Conservation (phyloP, 2,113 vertebrate species). For the Pygoscelis adeliae region DNA sequence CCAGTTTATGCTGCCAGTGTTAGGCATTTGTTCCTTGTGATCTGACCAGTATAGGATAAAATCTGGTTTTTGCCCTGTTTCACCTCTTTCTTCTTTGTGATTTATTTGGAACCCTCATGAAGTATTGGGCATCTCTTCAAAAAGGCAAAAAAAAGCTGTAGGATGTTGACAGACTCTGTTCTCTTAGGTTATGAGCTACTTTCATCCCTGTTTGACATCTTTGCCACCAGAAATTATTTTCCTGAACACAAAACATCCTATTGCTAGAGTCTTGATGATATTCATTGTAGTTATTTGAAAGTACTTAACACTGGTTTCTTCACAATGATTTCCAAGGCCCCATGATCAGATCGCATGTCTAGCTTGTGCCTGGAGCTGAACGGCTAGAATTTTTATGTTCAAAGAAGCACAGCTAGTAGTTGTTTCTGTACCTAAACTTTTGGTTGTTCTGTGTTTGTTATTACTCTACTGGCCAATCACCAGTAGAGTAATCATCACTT, state of each 20-base stretch:
- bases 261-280: not conserved
- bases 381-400: not conserved
- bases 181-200: not conserved
- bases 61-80: not conserved
- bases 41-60: not conserved
- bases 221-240: not conserved
- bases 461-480: not conserved
- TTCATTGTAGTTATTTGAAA: not conserved
- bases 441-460: not conserved
- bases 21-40: not conserved
- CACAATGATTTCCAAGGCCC: not conserved
- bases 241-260: not conserved
- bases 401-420: not conserved
- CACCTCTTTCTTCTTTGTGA: not conserved
- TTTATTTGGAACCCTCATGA: not conserved
- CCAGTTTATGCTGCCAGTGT: not conserved
- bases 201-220: not conserved
- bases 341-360: not conserved
- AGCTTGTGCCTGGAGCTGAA: not conserved
- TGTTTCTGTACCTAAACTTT: not conserved
- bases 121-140: not conserved
- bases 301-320: not conserved
- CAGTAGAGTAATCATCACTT: not conserved
- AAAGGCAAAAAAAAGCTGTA: not conserved
- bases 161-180: not conserved